phyloP scores from a whole-genome alignment of 2,888 invertebrate species.

The Watsonalla binaria region DNA sequence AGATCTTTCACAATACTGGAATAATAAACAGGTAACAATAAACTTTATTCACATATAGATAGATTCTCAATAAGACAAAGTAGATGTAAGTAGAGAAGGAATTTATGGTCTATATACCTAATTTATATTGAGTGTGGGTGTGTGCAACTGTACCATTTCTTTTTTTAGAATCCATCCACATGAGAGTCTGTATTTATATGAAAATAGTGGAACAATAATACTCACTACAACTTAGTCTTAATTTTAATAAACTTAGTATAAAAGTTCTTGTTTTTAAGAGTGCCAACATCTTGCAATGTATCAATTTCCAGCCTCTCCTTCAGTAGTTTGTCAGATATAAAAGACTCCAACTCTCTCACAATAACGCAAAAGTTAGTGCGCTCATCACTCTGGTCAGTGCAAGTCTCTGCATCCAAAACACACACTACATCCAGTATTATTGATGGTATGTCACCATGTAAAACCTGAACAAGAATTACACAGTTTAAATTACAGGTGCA shows the following conservation, averaged over 20 bases:
- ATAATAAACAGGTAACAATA: too few species aligned
- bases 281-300: constrained; percentile 93
- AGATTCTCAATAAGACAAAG: too few species aligned
- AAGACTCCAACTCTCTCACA: constrained; percentile 88
- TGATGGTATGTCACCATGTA: constrained; percentile 89
- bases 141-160: too few species aligned
- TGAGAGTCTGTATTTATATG: background rate
- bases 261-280: constrained; percentile 92
- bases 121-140: too few species aligned
- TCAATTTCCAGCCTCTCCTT: constrained; percentile 97
- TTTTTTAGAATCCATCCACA: too few species aligned
- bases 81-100: too few species aligned
- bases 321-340: constrained; percentile 90
- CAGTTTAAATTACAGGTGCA: background rate
- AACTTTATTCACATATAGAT: too few species aligned
- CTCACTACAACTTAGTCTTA: constrained; percentile 98
- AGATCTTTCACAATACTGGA: background rate
- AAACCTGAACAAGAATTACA: constrained; percentile 70
- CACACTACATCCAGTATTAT: constrained; percentile 91
- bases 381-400: constrained; percentile 84
- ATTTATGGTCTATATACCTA: too few species aligned
- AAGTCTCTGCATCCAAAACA: constrained; percentile 90
- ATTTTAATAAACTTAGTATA: constrained; percentile 98
- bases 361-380: constrained; percentile 87
- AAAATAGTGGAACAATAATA: constrained; percentile 35